Evolutionary conservation across 1,140 invertebrate species (phyloP), one percentile per base, ranked within the genome.

Genomic region (Neodiprion pinetum): DNA sequence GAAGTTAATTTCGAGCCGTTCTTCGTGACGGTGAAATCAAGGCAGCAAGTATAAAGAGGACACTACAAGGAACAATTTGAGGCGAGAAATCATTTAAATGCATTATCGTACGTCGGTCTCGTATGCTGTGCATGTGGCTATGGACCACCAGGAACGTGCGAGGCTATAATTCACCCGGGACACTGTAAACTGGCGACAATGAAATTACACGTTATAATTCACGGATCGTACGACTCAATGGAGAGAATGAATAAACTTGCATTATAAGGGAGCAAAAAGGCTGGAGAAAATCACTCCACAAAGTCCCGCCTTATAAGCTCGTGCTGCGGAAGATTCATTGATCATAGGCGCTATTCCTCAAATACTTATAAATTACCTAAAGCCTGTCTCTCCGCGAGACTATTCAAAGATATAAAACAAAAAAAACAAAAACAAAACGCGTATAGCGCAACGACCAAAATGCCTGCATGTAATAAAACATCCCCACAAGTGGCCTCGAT

Each of bases 181-280:
- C 11, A 61, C 5, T 61, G 53, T 61, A 61, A 40, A 61, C 53
- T 61, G 53, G 53, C 53, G 53, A 61, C 53, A 61, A 61, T 61
- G n/a, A 61, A 61, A 61, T 61, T 61, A 61, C 53, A 61, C 53
- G 53, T 61, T 61, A 61, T 61, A 61, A 61, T 61, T 61, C 53
- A 61, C 53, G 53, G 11, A 8, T 61, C 53, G 53, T 61, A 61
- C 53, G 53, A 61, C 53, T 61, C 53, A 61, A 61, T 61, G 53
- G 53, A 61, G 53, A 61, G 53, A 61, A 61, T 61, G 53, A 61
- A 61, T 61, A 61, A 61, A 61, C 53, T 61, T 61, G n/a, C n/a
- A 61, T 9, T 14, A 11, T 61, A 61, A 61, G 28, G 11, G 53
- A 9, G 53, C 28, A 5, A 40, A 40, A 40, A 40, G 28, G 28